Base-by-base conservation (phyloP, 2,113 vertebrate genomes). In the Phoxinus phoxinus region DNA sequence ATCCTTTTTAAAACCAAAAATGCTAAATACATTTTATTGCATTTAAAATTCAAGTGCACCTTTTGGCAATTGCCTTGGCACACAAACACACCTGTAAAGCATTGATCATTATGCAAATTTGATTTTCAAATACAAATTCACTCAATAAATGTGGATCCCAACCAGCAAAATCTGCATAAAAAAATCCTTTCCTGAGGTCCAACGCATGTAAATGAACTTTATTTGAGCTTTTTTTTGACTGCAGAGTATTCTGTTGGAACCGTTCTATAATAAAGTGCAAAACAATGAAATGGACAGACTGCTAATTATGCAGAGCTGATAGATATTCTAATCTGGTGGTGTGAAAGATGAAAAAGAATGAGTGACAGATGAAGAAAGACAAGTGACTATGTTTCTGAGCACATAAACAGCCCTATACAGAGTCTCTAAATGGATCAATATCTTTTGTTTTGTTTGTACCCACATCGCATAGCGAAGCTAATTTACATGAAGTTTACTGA, bases 401-500 rank as follows among this genome's bases (percentile, higher is more conserved):
- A 41, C 76, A 30, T 6, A 86, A 9, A 79, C 30, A 12, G 41
- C 21, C 89, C 87, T 88, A 90, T 89, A 85, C 73, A 89, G 90
- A 72, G 89, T 90, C 89, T 88, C 83, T 83, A 87, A 56, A 73
- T 90, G 93, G 91, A 94, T 94, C 89, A 71, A 94, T 93, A 88
- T 92, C 89, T 89, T 92, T 89, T 58, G 84, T 87, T 93, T 90
- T 76, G 89, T 91, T 89, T 89, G 89, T 84, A 7, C 51, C 80
- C 85, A 88, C 91, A 90, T 91, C 91, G 87, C 86, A 91, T 93
- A 94, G 92, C 91, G 85, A 92, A 85, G 74, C n/a, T 87, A 90
- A 94, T 94, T 93, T 92, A 83, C 92, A 94, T 94, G 90, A 92
- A 87, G 89, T 77, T 83, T 91, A 86, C 92, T 92, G 92, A 92